These are phyloP conservation scores for Coenobita brevimanus DNA, from an alignment of 1,140 invertebrate species.

Conservation along the genomic window DNA sequence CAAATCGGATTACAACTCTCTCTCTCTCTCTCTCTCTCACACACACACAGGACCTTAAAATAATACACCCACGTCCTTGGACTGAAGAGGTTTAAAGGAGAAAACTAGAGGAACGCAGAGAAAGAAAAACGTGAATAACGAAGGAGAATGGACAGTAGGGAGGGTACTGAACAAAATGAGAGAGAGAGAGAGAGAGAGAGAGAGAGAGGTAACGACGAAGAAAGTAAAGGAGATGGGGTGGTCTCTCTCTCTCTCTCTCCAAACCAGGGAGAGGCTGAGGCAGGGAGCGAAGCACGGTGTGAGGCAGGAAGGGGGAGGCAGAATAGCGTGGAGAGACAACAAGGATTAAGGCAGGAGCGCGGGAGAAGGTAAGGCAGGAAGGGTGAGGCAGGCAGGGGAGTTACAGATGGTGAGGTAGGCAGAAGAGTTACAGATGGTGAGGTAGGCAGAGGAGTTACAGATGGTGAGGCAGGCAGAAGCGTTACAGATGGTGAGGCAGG, in stretches of 20 bases:
- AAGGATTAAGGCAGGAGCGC: too few species aligned
- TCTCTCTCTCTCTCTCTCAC: constrained; percentile 24
- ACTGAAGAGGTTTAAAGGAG: not conserved
- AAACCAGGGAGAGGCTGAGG: not conserved
- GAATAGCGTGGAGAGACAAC: too few species aligned
- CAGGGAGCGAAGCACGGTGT: not conserved
- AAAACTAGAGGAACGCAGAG: not conserved
- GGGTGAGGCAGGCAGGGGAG: too few species aligned
- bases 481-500: too few species aligned
- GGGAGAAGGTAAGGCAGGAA: too few species aligned
- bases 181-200: constrained; percentile 1
- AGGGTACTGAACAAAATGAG: constrained; percentile 7
- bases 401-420: not conserved
- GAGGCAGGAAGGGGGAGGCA: not conserved
- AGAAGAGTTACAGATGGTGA: not conserved
- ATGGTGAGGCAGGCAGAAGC: not conserved
- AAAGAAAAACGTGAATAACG: not conserved
- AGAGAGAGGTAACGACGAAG: too few species aligned
- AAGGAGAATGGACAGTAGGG: not conserved
- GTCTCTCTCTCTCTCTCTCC: not conserved
- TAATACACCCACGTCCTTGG: not conserved
- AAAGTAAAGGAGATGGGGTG: not conserved
- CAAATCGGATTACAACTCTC: too few species aligned
- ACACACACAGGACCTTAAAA: not conserved
- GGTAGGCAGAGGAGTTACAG: not conserved